Conservation (phyloP, 2,797 vertebrate genomes). For the Chrysocyon brachyurus region DNA sequence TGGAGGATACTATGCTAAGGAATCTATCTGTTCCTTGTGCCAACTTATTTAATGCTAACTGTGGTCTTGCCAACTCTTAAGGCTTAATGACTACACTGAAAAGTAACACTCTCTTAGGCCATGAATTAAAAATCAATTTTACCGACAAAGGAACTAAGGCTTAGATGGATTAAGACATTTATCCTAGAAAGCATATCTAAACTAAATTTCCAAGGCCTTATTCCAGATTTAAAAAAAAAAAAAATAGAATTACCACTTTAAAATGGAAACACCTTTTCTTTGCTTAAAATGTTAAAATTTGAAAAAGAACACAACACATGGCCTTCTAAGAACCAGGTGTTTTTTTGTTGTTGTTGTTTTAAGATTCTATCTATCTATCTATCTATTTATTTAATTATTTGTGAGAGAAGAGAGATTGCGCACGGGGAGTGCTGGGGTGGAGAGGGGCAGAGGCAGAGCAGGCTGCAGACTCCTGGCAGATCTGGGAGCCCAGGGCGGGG, state of each 20-base stretch:
- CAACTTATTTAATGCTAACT: slow-evolving; percentile 26
- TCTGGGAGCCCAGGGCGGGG: no score
- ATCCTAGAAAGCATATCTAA: slow-evolving; percentile 32
- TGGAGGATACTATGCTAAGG: background rate
- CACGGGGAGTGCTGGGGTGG: background rate
- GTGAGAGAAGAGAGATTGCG: background rate
- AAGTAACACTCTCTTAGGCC: background rate
- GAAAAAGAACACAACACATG: background rate
- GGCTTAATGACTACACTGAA: background rate
- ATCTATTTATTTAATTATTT: background rate
- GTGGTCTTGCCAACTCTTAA: background rate
- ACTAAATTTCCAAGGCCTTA: slow-evolving; percentile 15
- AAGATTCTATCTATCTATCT: background rate
- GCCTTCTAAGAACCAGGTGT: background rate
- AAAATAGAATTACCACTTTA: background rate
- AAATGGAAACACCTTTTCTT: slow-evolving; percentile 26
- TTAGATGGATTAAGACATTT: slow-evolving; percentile 56
- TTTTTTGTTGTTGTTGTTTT: background rate
- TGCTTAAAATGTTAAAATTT: slow-evolving; percentile 47
- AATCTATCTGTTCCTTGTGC: background rate
- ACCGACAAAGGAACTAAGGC: slow-evolving; percentile 52
- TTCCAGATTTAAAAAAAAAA: background rate
- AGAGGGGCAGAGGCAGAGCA: no score
- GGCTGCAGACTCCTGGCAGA: background rate
- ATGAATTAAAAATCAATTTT: slow-evolving; percentile 56